Percentiles rank a stretch among this genome's conserved stretches.
phyloP scores from a whole-genome alignment of 2,797 vertebrate species.

The Enteromius argenteus region DNA sequence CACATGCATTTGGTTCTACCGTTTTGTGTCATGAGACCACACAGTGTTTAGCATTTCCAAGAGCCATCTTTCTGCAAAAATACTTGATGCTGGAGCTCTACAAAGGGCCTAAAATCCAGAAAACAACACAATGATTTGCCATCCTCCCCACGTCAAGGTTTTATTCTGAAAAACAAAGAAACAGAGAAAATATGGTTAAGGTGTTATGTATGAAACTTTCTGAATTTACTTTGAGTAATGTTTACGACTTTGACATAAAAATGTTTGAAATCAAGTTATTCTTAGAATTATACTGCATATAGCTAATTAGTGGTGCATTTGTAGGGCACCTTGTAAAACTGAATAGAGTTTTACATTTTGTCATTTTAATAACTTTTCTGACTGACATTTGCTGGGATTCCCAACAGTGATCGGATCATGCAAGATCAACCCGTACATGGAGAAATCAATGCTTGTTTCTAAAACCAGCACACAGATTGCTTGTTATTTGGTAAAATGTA shows the following conservation, averaged over 20 bases:
- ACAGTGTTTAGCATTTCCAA: conserved; percentile 17
- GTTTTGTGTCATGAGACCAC: conserved; percentile 23
- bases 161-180: conserved; percentile 71
- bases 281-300: neutral
- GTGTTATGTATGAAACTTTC: neutral
- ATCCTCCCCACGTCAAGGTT: conserved; percentile 46
- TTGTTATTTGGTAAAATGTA: neutral
- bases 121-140: conserved; percentile 26
- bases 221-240: neutral
- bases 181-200: conserved; percentile 34
- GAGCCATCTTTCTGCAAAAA: conserved; percentile 44
- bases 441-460: neutral
- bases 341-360: neutral
- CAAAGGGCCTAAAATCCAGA: conserved; percentile 40
- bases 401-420: neutral
- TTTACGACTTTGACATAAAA: neutral
- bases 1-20: conserved; percentile 29
- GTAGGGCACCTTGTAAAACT: neutral
- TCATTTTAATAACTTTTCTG: conserved; percentile 3
- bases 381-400: neutral
- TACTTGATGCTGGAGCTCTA: conserved; percentile 17
- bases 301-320: neutral
- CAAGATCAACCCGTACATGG: neutral
- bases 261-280: neutral
- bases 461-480: neutral